Base-by-base conservation (phyloP, 92 coral and sea anemone genomes). In the Zoanthus gigantus region DNA sequence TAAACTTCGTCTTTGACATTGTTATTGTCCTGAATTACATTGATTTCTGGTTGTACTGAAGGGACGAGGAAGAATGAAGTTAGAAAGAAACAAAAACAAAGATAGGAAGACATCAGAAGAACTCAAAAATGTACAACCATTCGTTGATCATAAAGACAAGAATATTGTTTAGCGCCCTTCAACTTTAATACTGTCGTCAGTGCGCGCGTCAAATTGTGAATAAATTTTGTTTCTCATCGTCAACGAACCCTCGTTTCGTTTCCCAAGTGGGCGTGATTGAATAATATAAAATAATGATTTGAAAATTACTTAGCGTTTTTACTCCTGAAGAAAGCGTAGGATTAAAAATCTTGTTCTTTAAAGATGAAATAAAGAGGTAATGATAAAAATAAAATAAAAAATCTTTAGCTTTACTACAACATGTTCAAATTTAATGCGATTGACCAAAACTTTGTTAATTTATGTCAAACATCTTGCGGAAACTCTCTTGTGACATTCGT, bases 31-130 rank as follows among this genome's bases (percentile, higher is more conserved):
- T 88, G 56, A 69, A 57, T 42, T 28, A 29, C 28, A 5, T 17
- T 16, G 45, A 30, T 44, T 66, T 65, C 75, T 71, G 47, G 68
- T 13, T 47, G 50, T 37, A 58, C 87, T 30, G 91, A 63, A 45
- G 54, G 76, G 44, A 82, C 73, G 6, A 91, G 61, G 56, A 87
- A 74, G 50, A 83, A 50, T 44, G 85, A 77, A 7, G 88, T 74
- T 63, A 91, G 73, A 69, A 83, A 71, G 32, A 28, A 91, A 77
- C 86, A 88, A 79, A 91, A 32, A 71, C 50, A 69, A 8, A 67
- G 79, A 77, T 88, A 54, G 44, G 79, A 77, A 76, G 58, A 56
- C 94, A 91, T 91, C 83, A 67, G 90, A 83, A 56, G 12, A 50
- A 50, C 12, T 7, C 56, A 50, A 11, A 78, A 91, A 34, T 72